Evolutionary conservation across 35 echinoderm and acorn worm genomes (phyloP).

Genomic region (Acanthaster planci): DNA sequence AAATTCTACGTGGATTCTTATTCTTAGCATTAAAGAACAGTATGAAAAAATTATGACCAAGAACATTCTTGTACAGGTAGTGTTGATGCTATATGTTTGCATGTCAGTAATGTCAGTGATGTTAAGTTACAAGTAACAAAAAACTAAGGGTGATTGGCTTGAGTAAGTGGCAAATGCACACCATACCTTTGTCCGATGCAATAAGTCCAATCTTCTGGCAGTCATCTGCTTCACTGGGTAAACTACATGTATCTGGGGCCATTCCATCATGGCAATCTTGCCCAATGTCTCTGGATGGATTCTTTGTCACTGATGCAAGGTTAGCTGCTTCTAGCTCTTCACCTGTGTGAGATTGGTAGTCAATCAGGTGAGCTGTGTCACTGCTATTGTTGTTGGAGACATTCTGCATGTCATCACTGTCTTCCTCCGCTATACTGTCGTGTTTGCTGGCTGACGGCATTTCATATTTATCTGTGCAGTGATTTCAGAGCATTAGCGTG

Average conservation of each 20-base stretch:
- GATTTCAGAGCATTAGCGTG: too few relatives aligned
- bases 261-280: constrained; percentile 43
- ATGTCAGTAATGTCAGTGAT: too few relatives aligned
- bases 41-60: too few relatives aligned
- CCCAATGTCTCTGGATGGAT: too few relatives aligned
- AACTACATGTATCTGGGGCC: constrained; percentile 13
- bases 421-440: constrained; percentile 21
- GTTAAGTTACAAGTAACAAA: too few relatives aligned
- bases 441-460: constrained; percentile 9
- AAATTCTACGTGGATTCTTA: too few relatives aligned
- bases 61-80: too few relatives aligned
- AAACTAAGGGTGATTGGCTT: too few relatives aligned
- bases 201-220: constrained; percentile 29
- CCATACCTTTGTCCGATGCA: constrained; percentile 51
- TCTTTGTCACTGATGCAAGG: not conserved
- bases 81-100: too few relatives aligned
- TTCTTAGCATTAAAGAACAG: too few relatives aligned
- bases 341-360: not conserved
- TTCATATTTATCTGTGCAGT: not conserved
- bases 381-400: constrained; percentile 44
- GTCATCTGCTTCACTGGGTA: constrained; percentile 19
- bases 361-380: not conserved
- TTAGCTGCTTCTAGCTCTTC: constrained; percentile 3
- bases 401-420: not conserved
- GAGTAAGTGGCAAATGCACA: too few relatives aligned